Evolutionary conservation across 2,797 vertebrate species (phyloP).

Genomic region (Liparis tanakae): DNA sequence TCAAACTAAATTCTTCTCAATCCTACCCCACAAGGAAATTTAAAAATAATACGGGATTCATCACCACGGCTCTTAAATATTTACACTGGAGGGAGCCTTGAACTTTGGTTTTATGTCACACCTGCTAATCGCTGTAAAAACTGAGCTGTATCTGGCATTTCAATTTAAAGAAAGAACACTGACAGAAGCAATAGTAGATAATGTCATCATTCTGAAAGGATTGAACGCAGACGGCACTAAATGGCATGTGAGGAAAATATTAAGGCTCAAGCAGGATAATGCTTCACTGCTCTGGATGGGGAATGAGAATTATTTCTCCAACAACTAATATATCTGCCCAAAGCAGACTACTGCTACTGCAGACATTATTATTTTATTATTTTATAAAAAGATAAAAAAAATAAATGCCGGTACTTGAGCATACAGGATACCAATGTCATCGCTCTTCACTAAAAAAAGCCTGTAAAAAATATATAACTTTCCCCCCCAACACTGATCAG

Average conservation of each 20-base stretch:
- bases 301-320: conserved; percentile 17
- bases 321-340: conserved; percentile 33
- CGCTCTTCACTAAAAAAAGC: conserved; percentile 12
- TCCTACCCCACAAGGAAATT: conserved; percentile 9
- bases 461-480: neutral
- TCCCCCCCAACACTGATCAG: neutral
- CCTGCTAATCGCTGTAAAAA: conserved; percentile 34
- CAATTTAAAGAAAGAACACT: conserved; percentile 35
- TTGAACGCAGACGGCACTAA: conserved; percentile 30
- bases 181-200: conserved; percentile 30
- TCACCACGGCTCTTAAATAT: conserved; percentile 25
- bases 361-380: conserved; percentile 20
- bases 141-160: conserved; percentile 17
- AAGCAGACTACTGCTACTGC: conserved; percentile 12
- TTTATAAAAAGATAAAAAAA: conserved; percentile 34
- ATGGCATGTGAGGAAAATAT: conserved; percentile 33
- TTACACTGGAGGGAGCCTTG: conserved; percentile 39
- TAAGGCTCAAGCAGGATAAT: conserved; percentile 24
- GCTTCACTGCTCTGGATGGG: conserved; percentile 6
- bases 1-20: conserved; percentile 14
- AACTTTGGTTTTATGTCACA: conserved; percentile 39
- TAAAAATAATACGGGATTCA: conserved; percentile 34
- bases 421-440: conserved; percentile 18
- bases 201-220: conserved; percentile 44
- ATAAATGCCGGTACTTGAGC: conserved; percentile 2